Percentiles rank a stretch among this genome's conserved stretches.
phyloP scores from a whole-genome alignment of 2,888 invertebrate species.

The Kuschelorhynchus macadamiae region DNA sequence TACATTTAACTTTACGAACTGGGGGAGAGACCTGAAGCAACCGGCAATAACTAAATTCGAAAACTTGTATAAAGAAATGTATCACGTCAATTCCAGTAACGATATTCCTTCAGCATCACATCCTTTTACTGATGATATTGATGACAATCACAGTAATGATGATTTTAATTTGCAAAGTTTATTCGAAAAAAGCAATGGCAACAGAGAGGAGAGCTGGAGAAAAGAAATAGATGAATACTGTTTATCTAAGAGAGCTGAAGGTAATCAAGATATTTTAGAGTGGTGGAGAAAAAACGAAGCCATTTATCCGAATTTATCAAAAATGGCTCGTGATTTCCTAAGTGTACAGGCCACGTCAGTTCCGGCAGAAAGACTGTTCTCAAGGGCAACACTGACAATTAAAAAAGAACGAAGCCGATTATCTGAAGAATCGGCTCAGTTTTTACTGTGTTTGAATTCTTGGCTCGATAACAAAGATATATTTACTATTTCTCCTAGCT shows the following conservation, averaged over 20 bases:
- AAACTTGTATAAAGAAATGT: neutral
- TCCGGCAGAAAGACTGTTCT: neutral
- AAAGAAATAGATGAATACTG: conserved; percentile 11
- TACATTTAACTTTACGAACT: too few species aligned
- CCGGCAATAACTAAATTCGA: conserved; percentile 11
- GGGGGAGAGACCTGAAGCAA: neutral
- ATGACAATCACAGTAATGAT: too few species aligned
- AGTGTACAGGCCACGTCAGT: too few species aligned
- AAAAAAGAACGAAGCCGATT: conserved; percentile 6
- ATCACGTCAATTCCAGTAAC: too few species aligned
- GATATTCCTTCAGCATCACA: too few species aligned
- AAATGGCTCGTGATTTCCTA: too few species aligned
- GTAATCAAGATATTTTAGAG: conserved; percentile 17
- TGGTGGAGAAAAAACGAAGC: conserved; percentile 22
- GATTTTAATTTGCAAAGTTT: too few species aligned
- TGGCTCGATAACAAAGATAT: too few species aligned
- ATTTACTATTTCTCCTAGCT: too few species aligned
- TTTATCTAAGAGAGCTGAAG: neutral
- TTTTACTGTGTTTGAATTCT: neutral
- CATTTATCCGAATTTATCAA: conserved; percentile 4
- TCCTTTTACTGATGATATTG: too few species aligned
- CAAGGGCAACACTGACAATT: neutral
- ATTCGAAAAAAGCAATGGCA: conserved; percentile 3
- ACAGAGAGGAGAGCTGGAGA: too few species aligned
- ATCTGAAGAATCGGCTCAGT: neutral